phyloP scores from a whole-genome alignment of 2,888 invertebrate species.

The Lamproptera curius region DNA sequence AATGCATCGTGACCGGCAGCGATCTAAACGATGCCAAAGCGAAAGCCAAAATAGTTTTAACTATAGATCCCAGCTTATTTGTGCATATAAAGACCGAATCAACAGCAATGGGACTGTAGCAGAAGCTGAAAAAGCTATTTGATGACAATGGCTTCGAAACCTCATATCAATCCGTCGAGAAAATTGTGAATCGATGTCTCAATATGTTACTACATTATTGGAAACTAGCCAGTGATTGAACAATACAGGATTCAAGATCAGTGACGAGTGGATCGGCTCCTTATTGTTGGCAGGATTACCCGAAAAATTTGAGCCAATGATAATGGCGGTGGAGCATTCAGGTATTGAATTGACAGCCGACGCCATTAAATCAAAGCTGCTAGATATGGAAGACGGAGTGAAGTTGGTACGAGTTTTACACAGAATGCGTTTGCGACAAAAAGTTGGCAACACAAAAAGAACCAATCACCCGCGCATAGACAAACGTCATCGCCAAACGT shows the following conservation, averaged over 20 bases:
- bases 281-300: too few relatives aligned
- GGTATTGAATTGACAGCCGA: constrained; percentile 19
- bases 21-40: constrained; percentile 24
- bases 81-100: constrained; percentile 20
- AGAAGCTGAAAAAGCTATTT: constrained; percentile 21
- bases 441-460: too few relatives aligned
- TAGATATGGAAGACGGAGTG: constrained; percentile 14
- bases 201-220: constrained; percentile 17
- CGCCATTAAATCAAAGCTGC: constrained; percentile 23
- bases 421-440: constrained; percentile 12
- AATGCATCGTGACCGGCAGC: constrained; percentile 3
- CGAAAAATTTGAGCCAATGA: constrained; percentile 23
- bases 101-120: constrained; percentile 20
- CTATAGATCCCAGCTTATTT: constrained; percentile 22
- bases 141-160: constrained; percentile 23
- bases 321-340: constrained; percentile 26
- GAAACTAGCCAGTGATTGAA: constrained; percentile 20
- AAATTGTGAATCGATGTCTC: constrained; percentile 18
- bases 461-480: too few relatives aligned
- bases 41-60: constrained; percentile 24
- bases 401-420: constrained; percentile 6
- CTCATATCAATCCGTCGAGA: constrained; percentile 25
- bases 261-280: too few relatives aligned
- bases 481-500: background rate
- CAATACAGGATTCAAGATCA: constrained; percentile 23